These are phyloP conservation scores for Pangasius djambal DNA, from an alignment of 2,797 vertebrate genomes.

Conservation along the genomic window DNA sequence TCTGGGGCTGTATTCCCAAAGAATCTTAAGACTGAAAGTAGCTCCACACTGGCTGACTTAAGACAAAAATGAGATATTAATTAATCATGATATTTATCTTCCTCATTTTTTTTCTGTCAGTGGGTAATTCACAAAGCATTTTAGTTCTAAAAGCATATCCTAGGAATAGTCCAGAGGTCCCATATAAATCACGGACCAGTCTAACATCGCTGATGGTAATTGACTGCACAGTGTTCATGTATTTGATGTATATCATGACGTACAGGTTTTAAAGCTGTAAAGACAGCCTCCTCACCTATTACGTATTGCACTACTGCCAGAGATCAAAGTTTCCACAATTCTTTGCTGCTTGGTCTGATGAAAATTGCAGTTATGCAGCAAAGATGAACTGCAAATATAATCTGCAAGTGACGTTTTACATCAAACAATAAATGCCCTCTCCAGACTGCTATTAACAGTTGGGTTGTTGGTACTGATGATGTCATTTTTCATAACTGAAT, in stretches of 20 bases:
- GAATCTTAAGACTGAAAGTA: constrained; percentile 5
- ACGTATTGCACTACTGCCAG: background rate
- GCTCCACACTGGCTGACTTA: background rate
- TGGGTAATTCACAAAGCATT: background rate
- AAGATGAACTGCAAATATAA: background rate
- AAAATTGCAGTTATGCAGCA: background rate
- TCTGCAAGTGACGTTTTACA: background rate
- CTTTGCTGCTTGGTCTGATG: background rate
- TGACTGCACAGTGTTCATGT: background rate
- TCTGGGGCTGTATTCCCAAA: background rate
- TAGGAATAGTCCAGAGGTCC: background rate
- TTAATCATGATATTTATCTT: background rate
- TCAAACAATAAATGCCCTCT: background rate
- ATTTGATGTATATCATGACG: background rate
- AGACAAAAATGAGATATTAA: background rate
- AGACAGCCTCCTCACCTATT: background rate
- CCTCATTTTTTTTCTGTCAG: background rate
- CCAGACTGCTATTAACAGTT: background rate
- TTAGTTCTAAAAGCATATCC: background rate
- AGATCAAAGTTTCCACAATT: constrained; percentile 3
- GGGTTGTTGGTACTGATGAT: background rate
- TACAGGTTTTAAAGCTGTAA: background rate
- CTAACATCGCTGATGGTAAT: background rate
- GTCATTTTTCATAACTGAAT: background rate
- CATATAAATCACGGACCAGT: background rate